phyloP scores from a whole-genome alignment of 1,140 invertebrate species.

The Drosophila parvula region DNA sequence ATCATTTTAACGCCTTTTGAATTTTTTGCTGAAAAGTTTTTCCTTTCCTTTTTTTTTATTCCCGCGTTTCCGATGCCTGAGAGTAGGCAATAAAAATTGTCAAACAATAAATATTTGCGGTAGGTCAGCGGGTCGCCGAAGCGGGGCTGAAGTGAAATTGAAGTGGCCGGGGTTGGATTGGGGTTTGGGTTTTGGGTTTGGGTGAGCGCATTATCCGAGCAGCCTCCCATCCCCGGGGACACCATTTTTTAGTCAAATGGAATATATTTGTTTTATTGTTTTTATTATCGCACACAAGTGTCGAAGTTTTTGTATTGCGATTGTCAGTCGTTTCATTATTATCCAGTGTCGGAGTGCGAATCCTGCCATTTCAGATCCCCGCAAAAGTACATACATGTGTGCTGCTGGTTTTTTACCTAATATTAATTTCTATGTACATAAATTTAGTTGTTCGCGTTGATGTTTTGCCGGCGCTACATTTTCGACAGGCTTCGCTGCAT shows the following conservation, averaged over 20 bases:
- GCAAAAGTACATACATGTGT: background rate
- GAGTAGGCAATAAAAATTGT: constrained; percentile 80
- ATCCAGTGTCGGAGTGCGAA: constrained; percentile 20
- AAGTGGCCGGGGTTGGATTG: background rate
- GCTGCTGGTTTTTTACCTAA: constrained; percentile 53
- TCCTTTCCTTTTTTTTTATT: background rate
- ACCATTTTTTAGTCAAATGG: constrained; percentile 40
- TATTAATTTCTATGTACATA: constrained; percentile 81
- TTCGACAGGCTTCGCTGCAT: constrained; percentile 72
- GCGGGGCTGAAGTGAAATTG: constrained; percentile 5
- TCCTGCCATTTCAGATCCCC: constrained; percentile 5
- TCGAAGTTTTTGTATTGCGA: constrained; percentile 26
- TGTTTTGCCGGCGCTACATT: constrained; percentile 44
- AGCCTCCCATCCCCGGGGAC: constrained; percentile 3
- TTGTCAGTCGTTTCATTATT: constrained; percentile 33
- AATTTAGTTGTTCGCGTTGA: constrained; percentile 66
- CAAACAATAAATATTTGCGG: constrained; percentile 77
- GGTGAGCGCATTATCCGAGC: constrained; percentile 13
- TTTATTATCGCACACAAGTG: constrained; percentile 48
- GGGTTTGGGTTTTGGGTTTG: background rate
- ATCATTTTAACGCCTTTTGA: constrained; percentile 81
- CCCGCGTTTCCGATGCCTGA: constrained; percentile 43
- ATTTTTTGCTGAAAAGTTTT: constrained; percentile 68
- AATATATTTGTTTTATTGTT: constrained; percentile 58
- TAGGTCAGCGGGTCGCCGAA: constrained; percentile 51